Conservation (phyloP, 2,797 vertebrate genomes). For the Sebastes flavidus region DNA sequence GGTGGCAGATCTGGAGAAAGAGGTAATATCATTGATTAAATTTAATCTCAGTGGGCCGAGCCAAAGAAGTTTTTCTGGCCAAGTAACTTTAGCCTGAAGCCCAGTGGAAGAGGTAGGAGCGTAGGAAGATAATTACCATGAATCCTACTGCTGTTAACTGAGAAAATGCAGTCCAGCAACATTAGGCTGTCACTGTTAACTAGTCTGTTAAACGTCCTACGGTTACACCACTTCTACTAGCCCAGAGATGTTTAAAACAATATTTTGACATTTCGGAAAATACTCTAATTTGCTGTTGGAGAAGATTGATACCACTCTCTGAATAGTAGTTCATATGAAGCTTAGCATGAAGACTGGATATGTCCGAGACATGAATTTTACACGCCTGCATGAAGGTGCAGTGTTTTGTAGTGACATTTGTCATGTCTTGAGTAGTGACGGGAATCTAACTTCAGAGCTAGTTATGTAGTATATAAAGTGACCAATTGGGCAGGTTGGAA, state of each 20-base stretch:
- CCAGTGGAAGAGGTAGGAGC: background rate
- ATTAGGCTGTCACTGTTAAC: background rate
- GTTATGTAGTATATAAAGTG: background rate
- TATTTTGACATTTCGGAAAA: background rate
- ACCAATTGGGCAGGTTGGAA: accelerated
- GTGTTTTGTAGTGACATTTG: background rate
- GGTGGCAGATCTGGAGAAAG: background rate
- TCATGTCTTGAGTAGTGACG: too few relatives aligned
- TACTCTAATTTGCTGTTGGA: accelerated
- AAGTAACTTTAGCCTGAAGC: constrained; percentile 3
- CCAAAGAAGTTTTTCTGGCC: constrained; percentile 15
- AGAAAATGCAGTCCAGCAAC: background rate
- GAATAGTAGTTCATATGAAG: background rate
- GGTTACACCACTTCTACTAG: background rate
- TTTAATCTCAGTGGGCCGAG: background rate
- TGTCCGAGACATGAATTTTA: background rate
- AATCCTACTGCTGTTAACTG: background rate
- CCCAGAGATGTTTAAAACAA: background rate
- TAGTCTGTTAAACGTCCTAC: background rate
- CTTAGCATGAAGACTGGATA: background rate
- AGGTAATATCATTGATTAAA: constrained; percentile 12
- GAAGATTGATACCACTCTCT: background rate
- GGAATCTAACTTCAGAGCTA: background rate
- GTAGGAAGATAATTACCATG: background rate
- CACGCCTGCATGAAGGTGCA: background rate